These are phyloP conservation scores for Laupala kohalensis DNA, from an alignment of 1,140 invertebrate species.

Conservation along the genomic window DNA sequence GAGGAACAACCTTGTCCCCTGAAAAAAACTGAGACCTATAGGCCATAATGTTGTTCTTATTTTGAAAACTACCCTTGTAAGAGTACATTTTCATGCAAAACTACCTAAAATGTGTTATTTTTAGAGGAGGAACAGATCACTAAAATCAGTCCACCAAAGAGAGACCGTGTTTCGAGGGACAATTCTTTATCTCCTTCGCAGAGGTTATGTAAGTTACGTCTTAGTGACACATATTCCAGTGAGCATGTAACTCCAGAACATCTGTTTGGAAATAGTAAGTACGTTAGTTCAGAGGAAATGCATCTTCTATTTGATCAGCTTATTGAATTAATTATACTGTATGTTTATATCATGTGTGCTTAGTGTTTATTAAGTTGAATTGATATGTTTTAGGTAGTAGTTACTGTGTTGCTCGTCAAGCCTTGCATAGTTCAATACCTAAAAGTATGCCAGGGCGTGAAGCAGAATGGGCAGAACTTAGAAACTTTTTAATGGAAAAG, in stretches of 20 bases:
- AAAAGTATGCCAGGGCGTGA: constrained; percentile 62
- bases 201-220: neutral
- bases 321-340: too few species aligned
- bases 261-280: neutral
- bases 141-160: neutral
- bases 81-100: neutral
- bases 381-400: neutral
- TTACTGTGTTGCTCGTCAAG: constrained; percentile 25
- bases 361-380: neutral
- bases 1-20: neutral
- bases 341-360: neutral
- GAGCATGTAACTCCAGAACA: neutral
- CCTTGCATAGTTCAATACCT: constrained; percentile 55
- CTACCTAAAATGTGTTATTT: neutral
- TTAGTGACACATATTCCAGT: neutral
- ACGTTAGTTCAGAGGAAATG: neutral
- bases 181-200: neutral
- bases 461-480: constrained; percentile 53
- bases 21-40: neutral
- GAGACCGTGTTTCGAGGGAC: neutral
- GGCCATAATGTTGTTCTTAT: neutral
- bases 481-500: constrained; percentile 52
- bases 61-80: neutral
- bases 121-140: neutral
- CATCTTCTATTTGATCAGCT: neutral